These are phyloP conservation scores for Parochlus steinenii DNA, from an alignment of 2,888 invertebrate species.

Conservation along the genomic window DNA sequence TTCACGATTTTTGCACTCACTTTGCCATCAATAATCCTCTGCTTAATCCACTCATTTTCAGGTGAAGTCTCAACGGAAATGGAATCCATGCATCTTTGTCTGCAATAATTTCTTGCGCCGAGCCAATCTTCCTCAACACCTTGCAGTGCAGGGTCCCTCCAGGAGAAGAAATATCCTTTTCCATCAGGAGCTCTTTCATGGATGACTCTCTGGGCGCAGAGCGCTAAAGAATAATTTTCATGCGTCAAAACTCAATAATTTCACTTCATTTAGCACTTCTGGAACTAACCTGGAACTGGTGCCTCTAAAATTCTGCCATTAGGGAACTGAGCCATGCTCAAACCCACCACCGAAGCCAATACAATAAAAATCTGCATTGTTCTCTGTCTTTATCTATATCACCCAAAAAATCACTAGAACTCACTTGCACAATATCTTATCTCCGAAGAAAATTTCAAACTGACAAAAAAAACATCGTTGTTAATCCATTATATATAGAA, in stretches of 20 bases:
- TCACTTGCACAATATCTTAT: slow-evolving; percentile 39
- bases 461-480: too few relatives aligned
- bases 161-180: slow-evolving; percentile 73
- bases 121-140: slow-evolving; percentile 72
- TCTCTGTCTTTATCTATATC: slow-evolving; percentile 37
- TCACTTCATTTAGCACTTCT: too few relatives aligned
- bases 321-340: slow-evolving; percentile 46
- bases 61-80: slow-evolving; percentile 70
- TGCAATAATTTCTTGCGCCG: slow-evolving; percentile 68
- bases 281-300: slow-evolving; percentile 60
- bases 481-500: too few relatives aligned
- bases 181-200: slow-evolving; percentile 56
- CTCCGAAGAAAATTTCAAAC: too few relatives aligned
- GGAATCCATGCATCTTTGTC: slow-evolving; percentile 79
- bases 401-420: slow-evolving; percentile 31
- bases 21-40: slow-evolving; percentile 57
- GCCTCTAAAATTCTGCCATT: slow-evolving; percentile 64
- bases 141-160: slow-evolving; percentile 59
- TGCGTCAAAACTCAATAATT: too few relatives aligned
- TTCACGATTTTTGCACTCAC: too few relatives aligned
- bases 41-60: slow-evolving; percentile 77
- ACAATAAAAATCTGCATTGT: slow-evolving; percentile 31
- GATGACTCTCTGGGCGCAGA: slow-evolving; percentile 55
- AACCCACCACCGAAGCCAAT: slow-evolving; percentile 27
- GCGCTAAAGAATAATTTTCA: too few relatives aligned